Conservation (phyloP, 2,113 vertebrate species). For the Limanda limanda region DNA sequence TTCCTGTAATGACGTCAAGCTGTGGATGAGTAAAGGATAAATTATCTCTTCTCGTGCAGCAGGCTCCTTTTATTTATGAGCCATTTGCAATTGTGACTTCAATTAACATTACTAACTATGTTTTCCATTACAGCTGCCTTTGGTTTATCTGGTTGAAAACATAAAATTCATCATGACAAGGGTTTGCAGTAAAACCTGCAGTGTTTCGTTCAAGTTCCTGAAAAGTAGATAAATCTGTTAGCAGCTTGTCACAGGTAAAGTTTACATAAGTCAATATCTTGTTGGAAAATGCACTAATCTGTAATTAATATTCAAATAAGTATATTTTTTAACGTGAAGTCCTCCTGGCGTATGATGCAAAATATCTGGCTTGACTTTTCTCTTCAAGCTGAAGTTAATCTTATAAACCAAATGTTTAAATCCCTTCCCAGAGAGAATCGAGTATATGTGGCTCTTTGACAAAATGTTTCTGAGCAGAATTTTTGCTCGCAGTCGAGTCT, state of each 20-base stretch:
- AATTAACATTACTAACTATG: conserved; percentile 53
- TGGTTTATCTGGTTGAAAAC: conserved; percentile 4
- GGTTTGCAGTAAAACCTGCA: background rate
- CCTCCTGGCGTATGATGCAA: conserved; percentile 49
- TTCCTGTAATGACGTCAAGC: conserved; percentile 64
- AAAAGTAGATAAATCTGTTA: conserved; percentile 10
- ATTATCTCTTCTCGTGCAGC: conserved; percentile 21
- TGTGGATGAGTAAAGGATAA: conserved; percentile 42
- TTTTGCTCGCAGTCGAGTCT: conserved; percentile 13
- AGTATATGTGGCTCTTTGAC: conserved; percentile 31
- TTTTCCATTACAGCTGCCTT: conserved; percentile 39
- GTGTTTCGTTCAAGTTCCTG: background rate
- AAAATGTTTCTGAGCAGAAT: conserved; percentile 28
- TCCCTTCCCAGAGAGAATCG: conserved; percentile 49
- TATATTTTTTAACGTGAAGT: conserved; percentile 21
- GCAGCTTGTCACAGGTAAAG: conserved; percentile 36
- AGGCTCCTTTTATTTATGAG: conserved; percentile 45
- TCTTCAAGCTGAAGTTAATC: conserved; percentile 51
- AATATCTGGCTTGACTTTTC: conserved; percentile 52
- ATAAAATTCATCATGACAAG: conserved; percentile 21
- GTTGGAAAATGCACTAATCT: conserved; percentile 24
- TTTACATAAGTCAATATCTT: conserved; percentile 22
- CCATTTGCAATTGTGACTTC: conserved; percentile 30
- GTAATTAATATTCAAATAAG: conserved; percentile 50
- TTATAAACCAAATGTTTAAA: conserved; percentile 57